phyloP scores from a whole-genome alignment of 2,797 vertebrate genomes.

The Channallabes apus region DNA sequence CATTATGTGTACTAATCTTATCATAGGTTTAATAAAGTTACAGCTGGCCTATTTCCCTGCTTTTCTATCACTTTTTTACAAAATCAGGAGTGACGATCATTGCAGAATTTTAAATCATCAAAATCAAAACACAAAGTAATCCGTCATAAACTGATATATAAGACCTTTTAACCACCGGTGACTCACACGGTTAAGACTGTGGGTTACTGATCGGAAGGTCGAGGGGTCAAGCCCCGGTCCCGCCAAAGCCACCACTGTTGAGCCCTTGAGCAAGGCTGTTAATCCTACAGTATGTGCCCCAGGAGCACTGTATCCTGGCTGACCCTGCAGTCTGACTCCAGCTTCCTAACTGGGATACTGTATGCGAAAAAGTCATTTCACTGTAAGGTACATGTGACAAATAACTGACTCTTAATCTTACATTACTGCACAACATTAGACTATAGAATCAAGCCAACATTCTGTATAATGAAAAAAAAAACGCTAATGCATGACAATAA shows the following conservation, averaged over 20 bases:
- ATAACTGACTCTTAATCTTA: neutral
- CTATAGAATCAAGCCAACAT: neutral
- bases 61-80: neutral
- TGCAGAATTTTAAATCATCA: neutral
- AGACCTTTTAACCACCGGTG: neutral
- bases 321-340: no score
- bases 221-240: no score
- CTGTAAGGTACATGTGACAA: no score
- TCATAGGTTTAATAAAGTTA: neutral
- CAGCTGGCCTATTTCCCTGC: neutral
- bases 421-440: neutral
- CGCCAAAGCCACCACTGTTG: no score
- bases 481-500: neutral
- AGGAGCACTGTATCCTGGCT: no score
- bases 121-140: neutral
- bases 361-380: no score
- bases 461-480: neutral
- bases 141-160: neutral
- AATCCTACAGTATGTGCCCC: no score
- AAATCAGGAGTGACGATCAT: neutral
- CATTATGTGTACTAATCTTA: neutral
- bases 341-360: no score
- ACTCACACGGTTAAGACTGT: no score
- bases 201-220: no score
- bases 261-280: no score